Percentiles rank a stretch among this genome's conserved stretches.
Evolutionary conservation across 1,140 invertebrate species (phyloP).

Genomic region (Tetragonula clypearis): DNA sequence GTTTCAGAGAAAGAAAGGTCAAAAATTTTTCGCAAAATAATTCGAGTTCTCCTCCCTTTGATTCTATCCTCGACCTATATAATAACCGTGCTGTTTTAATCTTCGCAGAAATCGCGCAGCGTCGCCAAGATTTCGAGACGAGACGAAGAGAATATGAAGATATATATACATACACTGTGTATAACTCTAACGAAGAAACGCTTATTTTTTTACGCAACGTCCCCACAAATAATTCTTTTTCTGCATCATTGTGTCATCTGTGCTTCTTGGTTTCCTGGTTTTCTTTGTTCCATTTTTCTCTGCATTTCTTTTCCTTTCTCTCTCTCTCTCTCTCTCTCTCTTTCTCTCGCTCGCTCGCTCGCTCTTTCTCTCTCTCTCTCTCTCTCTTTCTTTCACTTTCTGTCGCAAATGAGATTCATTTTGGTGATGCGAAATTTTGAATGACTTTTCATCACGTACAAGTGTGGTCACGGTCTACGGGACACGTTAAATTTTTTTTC

Average conservation of each 20-base stretch:
- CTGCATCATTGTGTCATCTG: slow-evolving; percentile 59
- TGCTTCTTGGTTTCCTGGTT: not conserved
- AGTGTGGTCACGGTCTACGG: slow-evolving; percentile 82
- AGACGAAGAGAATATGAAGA: slow-evolving; percentile 39
- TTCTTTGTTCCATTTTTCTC: slow-evolving; percentile 33
- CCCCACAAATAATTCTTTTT: slow-evolving; percentile 61
- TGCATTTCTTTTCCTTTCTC: slow-evolving; percentile 14
- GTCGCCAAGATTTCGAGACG: slow-evolving; percentile 37
- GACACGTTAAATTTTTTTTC: slow-evolving; percentile 78
- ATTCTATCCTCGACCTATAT: slow-evolving; percentile 40
- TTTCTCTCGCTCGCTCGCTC: too few species aligned
- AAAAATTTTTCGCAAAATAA: slow-evolving; percentile 48
- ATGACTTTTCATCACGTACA: slow-evolving; percentile 79
- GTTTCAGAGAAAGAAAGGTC: not conserved
- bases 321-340: slow-evolving; percentile 1
- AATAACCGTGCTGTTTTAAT: slow-evolving; percentile 27
- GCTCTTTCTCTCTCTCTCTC: too few species aligned
- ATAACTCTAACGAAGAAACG: slow-evolving; percentile 6
- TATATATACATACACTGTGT: not conserved
- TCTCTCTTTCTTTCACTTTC: not conserved
- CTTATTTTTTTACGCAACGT: slow-evolving; percentile 56
- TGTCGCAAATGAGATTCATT: slow-evolving; percentile 60
- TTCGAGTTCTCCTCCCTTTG: slow-evolving; percentile 29
- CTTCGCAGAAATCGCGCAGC: slow-evolving; percentile 44
- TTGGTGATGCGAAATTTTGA: slow-evolving; percentile 77